Evolutionary conservation across 1,140 invertebrate species (phyloP).

Genomic region (Bilobella aurantiaca): DNA sequence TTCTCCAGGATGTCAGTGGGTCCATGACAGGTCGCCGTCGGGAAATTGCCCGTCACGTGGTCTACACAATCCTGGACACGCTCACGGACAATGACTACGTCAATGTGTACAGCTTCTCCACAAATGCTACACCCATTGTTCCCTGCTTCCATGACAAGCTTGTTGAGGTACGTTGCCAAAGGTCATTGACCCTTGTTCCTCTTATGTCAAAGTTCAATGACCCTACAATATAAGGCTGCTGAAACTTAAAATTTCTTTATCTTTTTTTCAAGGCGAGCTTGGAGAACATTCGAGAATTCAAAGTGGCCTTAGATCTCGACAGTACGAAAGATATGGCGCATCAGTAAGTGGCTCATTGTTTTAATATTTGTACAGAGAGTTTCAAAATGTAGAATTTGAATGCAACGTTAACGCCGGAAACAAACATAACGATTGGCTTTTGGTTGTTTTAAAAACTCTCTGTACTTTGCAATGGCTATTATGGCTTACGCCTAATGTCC

Average conservation of each 20-base stretch:
- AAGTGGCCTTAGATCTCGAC: constrained; percentile 52
- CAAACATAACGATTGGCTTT: no score
- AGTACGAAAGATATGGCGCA: not conserved
- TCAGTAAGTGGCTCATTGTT: not conserved
- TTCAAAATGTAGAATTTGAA: not conserved
- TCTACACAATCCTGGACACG: constrained; percentile 79
- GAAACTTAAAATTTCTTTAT: not conserved
- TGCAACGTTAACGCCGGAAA: no score
- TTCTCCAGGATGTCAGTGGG: constrained; percentile 89
- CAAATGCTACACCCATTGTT: constrained; percentile 54
- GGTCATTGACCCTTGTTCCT: not conserved
- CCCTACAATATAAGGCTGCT: no score
- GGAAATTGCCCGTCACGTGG: constrained; percentile 81
- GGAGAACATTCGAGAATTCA: constrained; percentile 73
- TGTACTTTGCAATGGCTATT: not conserved
- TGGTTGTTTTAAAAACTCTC: no score
- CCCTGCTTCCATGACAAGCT: constrained; percentile 70
- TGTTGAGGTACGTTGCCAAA: constrained; percentile 53
- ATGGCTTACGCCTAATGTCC: no score
- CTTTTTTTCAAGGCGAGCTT: constrained; percentile 58
- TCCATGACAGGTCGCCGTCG: constrained; percentile 91
- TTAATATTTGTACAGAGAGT: not conserved
- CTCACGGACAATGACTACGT: constrained; percentile 97
- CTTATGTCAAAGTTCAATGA: not conserved
- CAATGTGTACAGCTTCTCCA: constrained; percentile 72